phyloP scores from a whole-genome alignment of 2,797 vertebrate species.

The Thunnus albacares region DNA sequence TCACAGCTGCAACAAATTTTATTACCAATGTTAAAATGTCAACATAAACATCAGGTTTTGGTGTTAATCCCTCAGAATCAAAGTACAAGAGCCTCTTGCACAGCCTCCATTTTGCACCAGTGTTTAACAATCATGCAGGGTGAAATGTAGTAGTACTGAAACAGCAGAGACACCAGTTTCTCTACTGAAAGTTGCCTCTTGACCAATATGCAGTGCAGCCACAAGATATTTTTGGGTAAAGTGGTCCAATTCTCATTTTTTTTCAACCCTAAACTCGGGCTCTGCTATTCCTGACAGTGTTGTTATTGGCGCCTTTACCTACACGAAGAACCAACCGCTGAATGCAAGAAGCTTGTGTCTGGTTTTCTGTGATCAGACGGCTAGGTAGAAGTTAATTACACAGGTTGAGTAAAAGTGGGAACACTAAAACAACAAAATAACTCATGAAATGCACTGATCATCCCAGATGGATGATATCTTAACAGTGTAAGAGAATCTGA shows the following conservation, averaged over 20 bases:
- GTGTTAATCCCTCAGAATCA: constrained; percentile 3
- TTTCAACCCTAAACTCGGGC: not conserved
- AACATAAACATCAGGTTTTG: not conserved
- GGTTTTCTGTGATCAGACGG: not conserved
- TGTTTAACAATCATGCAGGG: constrained; percentile 30
- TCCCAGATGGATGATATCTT: constrained; percentile 18
- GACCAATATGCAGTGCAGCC: constrained; percentile 15
- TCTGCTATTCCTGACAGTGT: not conserved
- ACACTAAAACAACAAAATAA: constrained; percentile 15
- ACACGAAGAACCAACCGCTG: not conserved
- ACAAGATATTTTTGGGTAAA: constrained; percentile 2
- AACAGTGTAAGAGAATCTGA: constrained; percentile 14
- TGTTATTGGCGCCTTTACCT: not conserved
- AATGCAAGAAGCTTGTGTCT: not conserved
- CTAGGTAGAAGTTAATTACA: not conserved
- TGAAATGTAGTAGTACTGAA: not conserved
- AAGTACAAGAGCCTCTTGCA: not conserved
- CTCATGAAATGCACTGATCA: constrained; percentile 32
- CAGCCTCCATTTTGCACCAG: constrained; percentile 1
- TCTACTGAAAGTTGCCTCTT: constrained; percentile 3
- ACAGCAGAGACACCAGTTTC: not conserved
- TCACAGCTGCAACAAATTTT: not conserved
- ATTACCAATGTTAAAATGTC: not conserved
- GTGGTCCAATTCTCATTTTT: not conserved
- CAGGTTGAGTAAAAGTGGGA: not conserved